Evolutionary conservation across 2,113 vertebrate genomes (phyloP).

Genomic region (Aspiorhynchus laticeps): DNA sequence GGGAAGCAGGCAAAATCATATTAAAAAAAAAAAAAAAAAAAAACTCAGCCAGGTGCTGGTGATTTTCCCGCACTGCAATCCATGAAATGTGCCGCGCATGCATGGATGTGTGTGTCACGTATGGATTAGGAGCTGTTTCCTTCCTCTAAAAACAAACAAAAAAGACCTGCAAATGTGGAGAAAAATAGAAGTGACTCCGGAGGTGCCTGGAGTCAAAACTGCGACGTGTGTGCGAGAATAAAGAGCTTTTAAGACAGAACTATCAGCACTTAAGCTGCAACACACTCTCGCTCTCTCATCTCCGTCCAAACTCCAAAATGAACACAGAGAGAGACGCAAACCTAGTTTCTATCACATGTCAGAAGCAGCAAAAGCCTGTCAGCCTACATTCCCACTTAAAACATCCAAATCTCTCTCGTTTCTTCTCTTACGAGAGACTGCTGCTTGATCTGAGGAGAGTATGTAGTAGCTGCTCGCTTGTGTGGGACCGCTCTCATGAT

Average conservation of each 20-base stretch:
- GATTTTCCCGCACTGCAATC: slow-evolving; percentile 59
- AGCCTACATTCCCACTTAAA: slow-evolving; percentile 51
- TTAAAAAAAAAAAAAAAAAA: slow-evolving; percentile 59
- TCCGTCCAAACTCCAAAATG: slow-evolving; percentile 52
- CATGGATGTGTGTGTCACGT: slow-evolving; percentile 23
- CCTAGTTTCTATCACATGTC: slow-evolving; percentile 30
- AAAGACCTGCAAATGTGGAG: slow-evolving; percentile 10
- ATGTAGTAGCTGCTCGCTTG: slow-evolving; percentile 47
- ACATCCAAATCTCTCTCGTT: slow-evolving; percentile 44
- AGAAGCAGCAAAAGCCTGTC: slow-evolving; percentile 52
- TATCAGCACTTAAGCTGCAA: slow-evolving; percentile 17
- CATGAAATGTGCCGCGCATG: neutral
- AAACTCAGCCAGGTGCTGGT: slow-evolving; percentile 71
- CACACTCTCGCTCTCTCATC: slow-evolving; percentile 45
- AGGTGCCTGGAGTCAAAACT: slow-evolving; percentile 46
- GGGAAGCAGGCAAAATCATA: slow-evolving; percentile 68
- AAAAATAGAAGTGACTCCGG: slow-evolving; percentile 25
- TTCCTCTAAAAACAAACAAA: slow-evolving; percentile 16
- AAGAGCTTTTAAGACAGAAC: slow-evolving; percentile 41
- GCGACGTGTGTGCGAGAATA: slow-evolving; percentile 24
- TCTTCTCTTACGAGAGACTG: slow-evolving; percentile 43
- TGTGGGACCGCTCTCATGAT: slow-evolving; percentile 50
- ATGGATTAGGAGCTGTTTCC: slow-evolving; percentile 25
- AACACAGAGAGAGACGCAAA: slow-evolving; percentile 33
- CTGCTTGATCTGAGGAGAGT: slow-evolving; percentile 46